Evolutionary conservation across 2,797 vertebrate genomes (phyloP).

Genomic region (Aphelocoma californica): DNA sequence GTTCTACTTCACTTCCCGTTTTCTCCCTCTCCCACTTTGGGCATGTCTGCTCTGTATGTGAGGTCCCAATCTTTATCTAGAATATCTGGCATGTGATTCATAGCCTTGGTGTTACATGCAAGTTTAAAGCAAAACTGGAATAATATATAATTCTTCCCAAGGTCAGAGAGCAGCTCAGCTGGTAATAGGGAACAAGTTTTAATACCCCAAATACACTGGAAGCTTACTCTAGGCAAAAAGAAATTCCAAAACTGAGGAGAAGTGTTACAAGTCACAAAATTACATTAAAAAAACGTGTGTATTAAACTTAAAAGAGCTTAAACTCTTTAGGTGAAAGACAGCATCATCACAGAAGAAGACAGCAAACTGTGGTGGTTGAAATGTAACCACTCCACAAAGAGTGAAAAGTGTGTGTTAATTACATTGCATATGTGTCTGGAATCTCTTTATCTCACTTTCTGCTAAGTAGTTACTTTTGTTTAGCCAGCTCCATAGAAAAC

Average conservation of each 20-base stretch:
- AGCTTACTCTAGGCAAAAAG: neutral
- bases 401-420: neutral
- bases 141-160: neutral
- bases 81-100: conserved; percentile 11
- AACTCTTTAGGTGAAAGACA: neutral
- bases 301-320: neutral
- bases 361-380: neutral
- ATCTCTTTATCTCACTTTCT: neutral
- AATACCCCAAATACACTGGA: neutral
- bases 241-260: neutral
- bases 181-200: neutral
- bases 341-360: neutral
- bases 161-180: neutral
- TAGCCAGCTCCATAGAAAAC: neutral
- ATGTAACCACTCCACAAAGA: neutral
- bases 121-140: neutral
- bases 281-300: neutral
- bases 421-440: fast-evolving
- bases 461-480: neutral
- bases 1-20: neutral
- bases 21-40: neutral
- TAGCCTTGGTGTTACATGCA: neutral
- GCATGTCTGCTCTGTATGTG: neutral
- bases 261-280: neutral
- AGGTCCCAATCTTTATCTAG: neutral